Evolutionary conservation across 2,888 invertebrate species (phyloP).

Genomic region (Campoplex nolae): DNA sequence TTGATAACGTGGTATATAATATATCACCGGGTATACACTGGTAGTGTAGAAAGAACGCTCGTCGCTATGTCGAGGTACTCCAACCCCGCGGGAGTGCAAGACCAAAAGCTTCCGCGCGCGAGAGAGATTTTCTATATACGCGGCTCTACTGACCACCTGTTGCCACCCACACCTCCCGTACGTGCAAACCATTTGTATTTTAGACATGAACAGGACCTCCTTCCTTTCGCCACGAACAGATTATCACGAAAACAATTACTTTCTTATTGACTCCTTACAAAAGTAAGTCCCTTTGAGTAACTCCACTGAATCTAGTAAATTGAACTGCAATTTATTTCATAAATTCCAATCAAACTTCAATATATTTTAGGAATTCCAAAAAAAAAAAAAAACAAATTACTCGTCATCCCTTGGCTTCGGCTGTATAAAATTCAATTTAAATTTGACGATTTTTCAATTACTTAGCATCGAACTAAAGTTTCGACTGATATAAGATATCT

Average conservation of each 20-base stretch:
- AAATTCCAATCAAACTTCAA: neutral
- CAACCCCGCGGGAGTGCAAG: constrained; percentile 27
- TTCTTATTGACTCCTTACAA: neutral
- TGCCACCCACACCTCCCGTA: constrained; percentile 72
- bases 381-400: neutral
- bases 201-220: constrained; percentile 73
- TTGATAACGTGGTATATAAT: constrained; percentile 82
- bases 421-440: too few species aligned
- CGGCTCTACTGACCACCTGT: constrained; percentile 83
- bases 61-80: constrained; percentile 38
- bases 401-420: neutral
- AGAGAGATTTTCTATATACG: constrained; percentile 77
- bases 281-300: neutral
- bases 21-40: constrained; percentile 76
- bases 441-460: too few species aligned
- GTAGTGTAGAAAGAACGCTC: constrained; percentile 61
- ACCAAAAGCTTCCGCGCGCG: constrained; percentile 58
- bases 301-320: neutral
- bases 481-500: too few species aligned
- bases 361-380: neutral
- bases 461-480: neutral
- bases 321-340: neutral
- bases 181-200: constrained; percentile 81
- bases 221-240: constrained; percentile 18
- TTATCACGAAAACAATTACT: constrained; percentile 6